These are phyloP conservation scores for Darwinula stevensoni DNA, from an alignment of 2,888 invertebrate species.

Conservation along the genomic window DNA sequence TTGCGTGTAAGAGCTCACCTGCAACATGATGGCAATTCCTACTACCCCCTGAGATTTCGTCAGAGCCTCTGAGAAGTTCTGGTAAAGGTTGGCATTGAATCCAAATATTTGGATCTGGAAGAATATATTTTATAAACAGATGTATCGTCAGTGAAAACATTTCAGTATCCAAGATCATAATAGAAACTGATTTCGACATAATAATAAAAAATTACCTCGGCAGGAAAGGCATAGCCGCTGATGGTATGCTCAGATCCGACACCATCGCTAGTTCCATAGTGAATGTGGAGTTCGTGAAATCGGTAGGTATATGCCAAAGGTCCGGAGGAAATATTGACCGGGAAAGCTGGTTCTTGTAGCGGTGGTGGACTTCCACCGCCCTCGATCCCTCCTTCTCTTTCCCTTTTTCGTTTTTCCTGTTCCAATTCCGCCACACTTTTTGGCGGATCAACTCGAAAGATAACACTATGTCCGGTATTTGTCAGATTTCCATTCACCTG, in stretches of 20 bases:
- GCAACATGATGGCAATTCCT: slow-evolving; percentile 69
- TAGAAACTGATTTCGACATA: not conserved
- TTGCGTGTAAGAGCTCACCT: too few relatives aligned
- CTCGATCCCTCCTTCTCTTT: too few relatives aligned
- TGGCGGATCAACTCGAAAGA: slow-evolving; percentile 62
- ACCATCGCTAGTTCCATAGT: slow-evolving; percentile 68
- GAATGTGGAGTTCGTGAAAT: slow-evolving; percentile 78
- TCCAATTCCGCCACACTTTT: slow-evolving; percentile 20
- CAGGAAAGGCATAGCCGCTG: slow-evolving; percentile 82
- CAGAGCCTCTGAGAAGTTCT: slow-evolving; percentile 79
- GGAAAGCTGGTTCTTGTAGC: slow-evolving; percentile 14
- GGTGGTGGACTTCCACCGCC: too few relatives aligned
- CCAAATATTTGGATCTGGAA: slow-evolving; percentile 91
- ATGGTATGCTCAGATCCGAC: slow-evolving; percentile 90
- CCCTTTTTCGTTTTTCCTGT: not conserved
- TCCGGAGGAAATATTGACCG: slow-evolving; percentile 80
- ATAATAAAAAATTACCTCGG: slow-evolving; percentile 58
- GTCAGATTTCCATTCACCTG: not conserved
- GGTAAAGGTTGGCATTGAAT: slow-evolving; percentile 88
- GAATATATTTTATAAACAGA: not conserved
- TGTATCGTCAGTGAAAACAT: slow-evolving; percentile 1
- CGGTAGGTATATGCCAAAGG: slow-evolving; percentile 84
- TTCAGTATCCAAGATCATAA: too few relatives aligned
- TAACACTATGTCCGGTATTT: slow-evolving; percentile 82
- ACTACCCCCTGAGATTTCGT: slow-evolving; percentile 82